Conservation (phyloP, 2,113 vertebrate species). For the Zapornia atra region DNA sequence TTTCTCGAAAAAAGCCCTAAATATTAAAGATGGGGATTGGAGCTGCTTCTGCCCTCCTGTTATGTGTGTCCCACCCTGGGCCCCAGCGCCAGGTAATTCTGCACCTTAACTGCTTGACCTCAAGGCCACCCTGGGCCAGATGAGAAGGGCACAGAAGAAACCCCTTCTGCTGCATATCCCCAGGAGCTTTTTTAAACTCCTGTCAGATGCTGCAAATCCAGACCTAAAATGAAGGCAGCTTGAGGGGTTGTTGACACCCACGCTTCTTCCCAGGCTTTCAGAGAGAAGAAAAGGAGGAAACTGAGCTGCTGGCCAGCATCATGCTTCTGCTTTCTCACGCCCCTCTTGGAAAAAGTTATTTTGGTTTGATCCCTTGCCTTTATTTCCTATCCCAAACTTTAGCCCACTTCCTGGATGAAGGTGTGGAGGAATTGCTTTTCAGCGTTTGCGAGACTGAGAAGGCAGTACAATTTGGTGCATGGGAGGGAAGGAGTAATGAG, state of each 20-base stretch:
- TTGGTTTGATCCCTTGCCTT: fast-evolving
- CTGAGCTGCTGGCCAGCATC: neutral
- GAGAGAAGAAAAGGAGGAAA: neutral
- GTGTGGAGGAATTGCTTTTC: neutral
- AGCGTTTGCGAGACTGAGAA: neutral
- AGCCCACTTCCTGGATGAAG: neutral
- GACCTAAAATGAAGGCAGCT: neutral
- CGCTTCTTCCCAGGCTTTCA: neutral
- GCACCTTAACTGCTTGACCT: neutral
- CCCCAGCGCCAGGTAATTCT: neutral
- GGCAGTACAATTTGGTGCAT: neutral
- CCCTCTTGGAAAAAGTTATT: neutral
- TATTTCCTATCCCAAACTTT: neutral
- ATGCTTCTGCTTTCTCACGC: neutral
- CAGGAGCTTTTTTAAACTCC: neutral
- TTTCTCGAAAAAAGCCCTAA: neutral
- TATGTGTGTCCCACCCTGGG: fast-evolving
- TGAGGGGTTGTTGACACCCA: neutral
- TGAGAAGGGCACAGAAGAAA: neutral
- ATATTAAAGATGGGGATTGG: neutral
- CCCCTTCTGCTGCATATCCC: neutral
- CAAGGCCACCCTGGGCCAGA: neutral
- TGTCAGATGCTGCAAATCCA: neutral
- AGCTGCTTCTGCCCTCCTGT: neutral
- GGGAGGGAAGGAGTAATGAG: neutral